Base-by-base conservation (phyloP, 2,797 vertebrate genomes). In the Sebastes trivittatus region DNA sequence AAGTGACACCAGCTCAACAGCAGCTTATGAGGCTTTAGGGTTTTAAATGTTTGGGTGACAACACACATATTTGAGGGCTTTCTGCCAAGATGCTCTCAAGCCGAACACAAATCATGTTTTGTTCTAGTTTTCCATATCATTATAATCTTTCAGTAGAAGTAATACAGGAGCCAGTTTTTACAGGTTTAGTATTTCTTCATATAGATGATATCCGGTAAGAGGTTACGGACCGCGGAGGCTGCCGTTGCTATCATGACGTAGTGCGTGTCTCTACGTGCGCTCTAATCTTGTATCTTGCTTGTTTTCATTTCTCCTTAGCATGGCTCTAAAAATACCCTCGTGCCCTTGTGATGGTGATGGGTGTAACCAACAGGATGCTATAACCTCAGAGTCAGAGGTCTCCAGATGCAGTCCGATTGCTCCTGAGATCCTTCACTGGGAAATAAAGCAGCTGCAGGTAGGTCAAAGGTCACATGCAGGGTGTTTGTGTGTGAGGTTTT, bases 311-410 rank as follows among this genome's bases (percentile, higher is more conserved):
- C 78, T 81, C 77, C 73, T 69, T 77, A 36, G 73, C 81, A 59
- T 8, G 32, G 34, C 27, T 87, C 93, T 95, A 96, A 94, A 96
- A 95, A 94, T 95, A 96, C 63, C 75, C 71, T 11, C 7, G 6
- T 86, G 90, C 54, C 94, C 89, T 90, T 92, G 85, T 92, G 88
- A 85, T 92, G 88, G 61, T 42, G 88, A 91, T 93, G 94, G 94
- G 93, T 91, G 96, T 91, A 92, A 89, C 91, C 78, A 82, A 14
- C 72, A 74, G 87, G 95, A 95, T 96, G 95, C 94, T 94, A 94
- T 92, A 95, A 93, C 84, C 79, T 79, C 36, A 30, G 59, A 67
- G 63, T 68, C 64, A 27, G 77, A 79, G 65, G 62, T 79, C 78
- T 85, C 60, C 75, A 73, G 86, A 94, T 90, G 88, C 87, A 94